A percentile compares a stretch with the other conserved stretches of the same genome.
Evolutionary conservation across 1,140 invertebrate genomes (phyloP).

Genomic region (Reticulitermes speratus): DNA sequence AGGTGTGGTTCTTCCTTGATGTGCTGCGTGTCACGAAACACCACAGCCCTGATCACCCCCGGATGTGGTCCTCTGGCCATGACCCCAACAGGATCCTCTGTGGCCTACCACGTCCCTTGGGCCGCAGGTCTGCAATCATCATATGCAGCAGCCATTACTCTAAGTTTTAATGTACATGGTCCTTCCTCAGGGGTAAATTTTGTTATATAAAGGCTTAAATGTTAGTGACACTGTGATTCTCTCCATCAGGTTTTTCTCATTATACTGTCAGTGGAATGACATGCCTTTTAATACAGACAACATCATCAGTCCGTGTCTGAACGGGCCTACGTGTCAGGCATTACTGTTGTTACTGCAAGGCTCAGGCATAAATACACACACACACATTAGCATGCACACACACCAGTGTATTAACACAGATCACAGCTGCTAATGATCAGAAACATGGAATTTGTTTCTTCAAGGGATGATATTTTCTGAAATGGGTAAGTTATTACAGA

Average conservation of each 20-base stretch:
- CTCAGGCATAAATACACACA: too few relatives aligned
- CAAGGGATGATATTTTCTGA: too few relatives aligned
- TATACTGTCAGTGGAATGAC: neutral
- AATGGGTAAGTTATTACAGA: too few relatives aligned
- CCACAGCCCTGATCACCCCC: conserved; percentile 85
- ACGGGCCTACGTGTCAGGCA: too few relatives aligned
- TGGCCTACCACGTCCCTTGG: conserved; percentile 83
- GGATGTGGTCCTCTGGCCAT: conserved; percentile 90
- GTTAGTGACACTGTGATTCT: neutral
- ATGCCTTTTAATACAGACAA: neutral
- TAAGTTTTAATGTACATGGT: neutral
- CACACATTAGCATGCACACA: too few relatives aligned
- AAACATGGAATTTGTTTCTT: too few relatives aligned
- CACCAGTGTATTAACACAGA: too few relatives aligned
- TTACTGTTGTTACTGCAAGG: too few relatives aligned
- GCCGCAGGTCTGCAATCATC: conserved; percentile 70
- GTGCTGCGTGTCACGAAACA: conserved; percentile 78
- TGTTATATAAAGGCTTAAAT: neutral
- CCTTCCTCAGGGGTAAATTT: neutral
- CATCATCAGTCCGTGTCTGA: neutral
- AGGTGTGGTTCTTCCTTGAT: conserved; percentile 69
- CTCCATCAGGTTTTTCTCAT: neutral
- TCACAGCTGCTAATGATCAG: too few relatives aligned
- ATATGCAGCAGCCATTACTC: neutral
- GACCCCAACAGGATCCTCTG: conserved; percentile 85